Evolutionary conservation across 2,113 vertebrate species (phyloP), one percentile per base, ranked within the genome.

Genomic region (Dicrurus megarhynchus): DNA sequence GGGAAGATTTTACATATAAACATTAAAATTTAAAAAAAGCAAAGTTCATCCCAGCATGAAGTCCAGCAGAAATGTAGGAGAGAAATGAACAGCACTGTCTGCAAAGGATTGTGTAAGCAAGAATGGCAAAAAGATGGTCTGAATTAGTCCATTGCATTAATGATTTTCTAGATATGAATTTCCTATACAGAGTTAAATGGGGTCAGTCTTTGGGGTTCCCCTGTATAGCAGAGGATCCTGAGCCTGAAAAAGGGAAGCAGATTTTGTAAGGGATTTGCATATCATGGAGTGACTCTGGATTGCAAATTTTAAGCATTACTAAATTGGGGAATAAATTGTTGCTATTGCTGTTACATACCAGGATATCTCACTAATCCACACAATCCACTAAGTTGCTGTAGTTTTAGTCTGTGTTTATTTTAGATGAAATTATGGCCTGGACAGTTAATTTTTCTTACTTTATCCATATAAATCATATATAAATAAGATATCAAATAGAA

Each of bases 271-370:
- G 81, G 91, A 92, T 95, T 96, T 96, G 42, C 46, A 41, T 65
- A 56, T 95, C 84, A 84, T n/a, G 49, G 47, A 76, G 73, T 82
- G 81, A 94, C 81, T 82, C 89, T 46, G 87, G 57, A 79, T 87
- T 92, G 89, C 65, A 87, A 89, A 82, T 95, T 93, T 97, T 93
- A 87, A 87, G 93, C 87, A 35, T 86, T 79, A 81, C 77, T 96
- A 89, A 96, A 92, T 27, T 27, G 10, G 69, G 70, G 89, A 89
- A 89, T 24, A 82, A 89, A 97, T 42, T 89, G 74, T 91, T 84
- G 73, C 89, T 91, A 35, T 84, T 95, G 84, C 89, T 91, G 6
- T 95, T 93, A 85, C 77, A 13, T 92, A 94, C 44, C 69, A 89
- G 93, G 84, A 64, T 92, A 75, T 96, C 67, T 64, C 81, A 61